These are phyloP conservation scores for Lepilemur ruficaudatus DNA, from an alignment of 2,797 vertebrate species.

Conservation along the genomic window DNA sequence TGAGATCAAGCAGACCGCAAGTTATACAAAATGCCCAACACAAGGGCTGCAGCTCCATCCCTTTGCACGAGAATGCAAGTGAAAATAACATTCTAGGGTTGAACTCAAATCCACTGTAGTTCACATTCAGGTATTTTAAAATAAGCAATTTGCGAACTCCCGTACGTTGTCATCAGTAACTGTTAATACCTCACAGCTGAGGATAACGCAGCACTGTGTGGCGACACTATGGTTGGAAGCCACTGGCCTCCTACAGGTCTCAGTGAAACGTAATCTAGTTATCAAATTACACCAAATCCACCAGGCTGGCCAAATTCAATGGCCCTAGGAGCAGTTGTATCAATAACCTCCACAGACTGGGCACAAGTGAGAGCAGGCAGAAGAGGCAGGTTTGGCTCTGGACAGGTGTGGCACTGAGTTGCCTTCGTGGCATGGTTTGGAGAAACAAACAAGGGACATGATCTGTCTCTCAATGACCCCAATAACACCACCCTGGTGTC, in stretches of 20 bases:
- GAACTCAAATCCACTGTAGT: neutral
- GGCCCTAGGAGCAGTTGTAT: conserved; percentile 2
- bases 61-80: neutral
- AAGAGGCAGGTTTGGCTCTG: neutral
- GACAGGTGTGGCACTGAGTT: neutral
- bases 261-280: conserved; percentile 33
- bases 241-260: neutral
- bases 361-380: neutral
- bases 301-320: conserved; percentile 25
- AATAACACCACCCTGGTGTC: neutral
- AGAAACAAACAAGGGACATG: neutral
- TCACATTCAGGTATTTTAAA: neutral
- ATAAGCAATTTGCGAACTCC: conserved; percentile 3
- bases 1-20: neutral
- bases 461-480: neutral
- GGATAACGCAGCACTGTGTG: neutral
- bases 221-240: neutral
- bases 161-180: neutral
- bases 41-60: rapidly evolving
- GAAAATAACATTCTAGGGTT: neutral
- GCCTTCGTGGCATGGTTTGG: neutral
- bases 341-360: neutral
- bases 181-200: conserved; percentile 33
- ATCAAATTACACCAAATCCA: conserved; percentile 50
- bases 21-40: neutral